Evolutionary conservation across 30 jellyfish, hydroid and myxozoan genomes (phyloP).

Genomic region (Chrysaora quinquecirrha): DNA sequence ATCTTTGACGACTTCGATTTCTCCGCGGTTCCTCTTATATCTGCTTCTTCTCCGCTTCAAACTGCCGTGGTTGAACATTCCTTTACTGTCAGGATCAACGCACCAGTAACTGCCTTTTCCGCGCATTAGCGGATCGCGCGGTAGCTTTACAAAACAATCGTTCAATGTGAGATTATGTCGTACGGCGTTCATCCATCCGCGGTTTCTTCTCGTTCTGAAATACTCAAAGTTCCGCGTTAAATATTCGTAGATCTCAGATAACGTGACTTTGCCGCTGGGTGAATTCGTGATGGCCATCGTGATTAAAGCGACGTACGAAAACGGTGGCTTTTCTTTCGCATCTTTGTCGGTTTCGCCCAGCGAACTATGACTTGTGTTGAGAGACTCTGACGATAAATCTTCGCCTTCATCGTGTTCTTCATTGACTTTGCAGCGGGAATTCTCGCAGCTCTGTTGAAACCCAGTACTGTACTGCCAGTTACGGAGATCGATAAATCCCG

Average conservation of each 20-base stretch:
- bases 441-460: not conserved
- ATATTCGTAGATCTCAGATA: conserved; percentile 52
- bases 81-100: conserved; percentile 62
- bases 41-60: conserved; percentile 61
- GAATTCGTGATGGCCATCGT: conserved; percentile 64
- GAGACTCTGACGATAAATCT: conserved; percentile 9
- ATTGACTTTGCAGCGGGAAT: not conserved
- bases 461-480: not conserved
- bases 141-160: conserved; percentile 71
- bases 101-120: conserved; percentile 76
- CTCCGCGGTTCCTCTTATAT: conserved; percentile 47
- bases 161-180: conserved; percentile 73
- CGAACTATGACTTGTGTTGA: conserved; percentile 29
- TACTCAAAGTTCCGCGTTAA: conserved; percentile 44
- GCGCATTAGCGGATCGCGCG: conserved; percentile 66
- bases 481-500: not conserved
- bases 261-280: conserved; percentile 36
- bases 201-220: conserved; percentile 35
- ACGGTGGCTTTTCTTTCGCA: conserved; percentile 55
- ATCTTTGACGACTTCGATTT: conserved; percentile 42
- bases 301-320: conserved; percentile 66
- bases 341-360: conserved; percentile 24
- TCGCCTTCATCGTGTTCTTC: not conserved
- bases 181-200: conserved; percentile 77
- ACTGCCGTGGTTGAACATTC: conserved; percentile 77